Percentiles rank a stretch among this genome's conserved stretches.
Conservation (phyloP, 2,797 vertebrate genomes). For the Ptychadena robeensis region DNA sequence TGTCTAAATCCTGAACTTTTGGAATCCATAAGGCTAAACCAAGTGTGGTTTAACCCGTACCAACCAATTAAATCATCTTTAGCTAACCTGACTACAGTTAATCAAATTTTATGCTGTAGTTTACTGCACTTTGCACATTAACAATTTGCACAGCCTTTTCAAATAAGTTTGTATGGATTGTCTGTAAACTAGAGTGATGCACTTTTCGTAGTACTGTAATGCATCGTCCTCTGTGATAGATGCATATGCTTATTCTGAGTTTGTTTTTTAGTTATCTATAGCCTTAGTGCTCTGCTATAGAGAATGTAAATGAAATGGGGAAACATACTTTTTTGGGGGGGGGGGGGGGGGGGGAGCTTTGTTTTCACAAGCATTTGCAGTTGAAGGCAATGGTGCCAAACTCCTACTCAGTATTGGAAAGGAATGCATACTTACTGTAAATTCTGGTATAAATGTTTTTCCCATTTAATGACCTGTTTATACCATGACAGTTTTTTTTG, state of each 20-base stretch:
- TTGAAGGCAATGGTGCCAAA: no score
- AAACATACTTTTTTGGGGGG: no score
- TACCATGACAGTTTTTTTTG: background rate
- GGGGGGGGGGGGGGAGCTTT: no score
- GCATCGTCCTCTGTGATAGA: background rate
- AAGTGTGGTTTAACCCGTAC: background rate
- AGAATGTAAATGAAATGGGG: background rate
- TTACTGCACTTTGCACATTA: background rate
- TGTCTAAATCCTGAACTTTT: background rate
- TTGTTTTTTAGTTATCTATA: background rate
- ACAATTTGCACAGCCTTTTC: background rate
- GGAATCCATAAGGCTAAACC: background rate
- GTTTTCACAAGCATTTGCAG: no score
- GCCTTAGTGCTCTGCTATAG: background rate
- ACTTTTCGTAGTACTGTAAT: background rate
- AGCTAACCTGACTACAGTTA: background rate
- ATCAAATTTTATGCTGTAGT: background rate
- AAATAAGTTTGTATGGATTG: background rate
- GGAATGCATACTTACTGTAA: no score
- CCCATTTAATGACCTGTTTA: background rate
- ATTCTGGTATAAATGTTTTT: no score
- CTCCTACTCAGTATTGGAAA: no score
- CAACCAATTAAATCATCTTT: background rate
- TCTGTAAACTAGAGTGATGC: background rate
- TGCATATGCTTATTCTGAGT: background rate